Conservation (phyloP, 2,888 invertebrate species). For the Amphipyra berbera region DNA sequence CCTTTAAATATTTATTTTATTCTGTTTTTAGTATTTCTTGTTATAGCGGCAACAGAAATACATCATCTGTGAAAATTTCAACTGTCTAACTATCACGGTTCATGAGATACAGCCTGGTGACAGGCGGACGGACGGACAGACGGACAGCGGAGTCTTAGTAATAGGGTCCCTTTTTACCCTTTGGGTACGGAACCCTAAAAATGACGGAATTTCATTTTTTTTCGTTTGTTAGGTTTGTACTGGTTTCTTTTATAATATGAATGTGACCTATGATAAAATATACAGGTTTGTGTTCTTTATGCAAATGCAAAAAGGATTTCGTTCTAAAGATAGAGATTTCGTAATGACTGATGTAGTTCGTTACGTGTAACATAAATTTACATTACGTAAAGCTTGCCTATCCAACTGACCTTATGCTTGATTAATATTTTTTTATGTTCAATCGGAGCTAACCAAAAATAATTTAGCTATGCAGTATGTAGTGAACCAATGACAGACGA, state of each 20-base stretch:
- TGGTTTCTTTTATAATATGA: not conserved
- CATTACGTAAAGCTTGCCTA: conserved; percentile 19
- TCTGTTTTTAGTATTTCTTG: no score
- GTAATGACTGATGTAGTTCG: conserved; percentile 25
- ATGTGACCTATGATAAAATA: conserved; percentile 5
- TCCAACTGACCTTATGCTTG: conserved; percentile 17
- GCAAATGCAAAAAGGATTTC: conserved; percentile 38
- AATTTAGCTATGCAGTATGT: no score
- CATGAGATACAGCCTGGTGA: no score
- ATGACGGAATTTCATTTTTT: not conserved
- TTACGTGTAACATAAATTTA: conserved; percentile 7
- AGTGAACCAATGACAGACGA: not conserved
- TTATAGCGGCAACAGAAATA: no score
- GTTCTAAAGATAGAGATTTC: conserved; percentile 44
- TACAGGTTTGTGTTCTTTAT: conserved; percentile 19
- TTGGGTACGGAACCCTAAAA: no score
- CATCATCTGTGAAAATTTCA: no score
- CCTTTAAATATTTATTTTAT: no score
- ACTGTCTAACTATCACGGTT: no score
- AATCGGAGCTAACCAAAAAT: not conserved
- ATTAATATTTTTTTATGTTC: conserved; percentile 6
- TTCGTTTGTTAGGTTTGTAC: not conserved
- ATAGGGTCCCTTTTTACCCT: no score
- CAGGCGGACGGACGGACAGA: no score
- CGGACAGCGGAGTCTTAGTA: no score